Evolutionary conservation across 1,140 invertebrate genomes (phyloP).

Genomic region (Coenobita brevimanus): DNA sequence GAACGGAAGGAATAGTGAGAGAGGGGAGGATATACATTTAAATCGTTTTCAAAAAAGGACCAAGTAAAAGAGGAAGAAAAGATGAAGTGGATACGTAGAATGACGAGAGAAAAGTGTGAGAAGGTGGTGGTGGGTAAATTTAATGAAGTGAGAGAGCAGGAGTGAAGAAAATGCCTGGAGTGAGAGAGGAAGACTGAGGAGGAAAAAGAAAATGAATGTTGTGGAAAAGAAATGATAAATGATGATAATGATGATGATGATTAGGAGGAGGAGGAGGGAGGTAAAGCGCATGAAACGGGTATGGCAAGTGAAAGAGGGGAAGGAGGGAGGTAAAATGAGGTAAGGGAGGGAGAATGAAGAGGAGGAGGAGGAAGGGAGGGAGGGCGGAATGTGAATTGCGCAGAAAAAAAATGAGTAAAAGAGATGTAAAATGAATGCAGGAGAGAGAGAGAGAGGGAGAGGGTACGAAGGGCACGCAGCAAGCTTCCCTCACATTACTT

Average conservation of each 20-base stretch:
- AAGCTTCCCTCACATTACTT: background rate
- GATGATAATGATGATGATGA: background rate
- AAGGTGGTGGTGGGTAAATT: background rate
- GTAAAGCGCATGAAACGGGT: background rate
- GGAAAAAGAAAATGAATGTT: background rate
- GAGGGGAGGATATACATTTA: too few species aligned
- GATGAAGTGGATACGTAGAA: background rate
- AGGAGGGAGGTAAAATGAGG: background rate
- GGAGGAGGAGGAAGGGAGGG: background rate
- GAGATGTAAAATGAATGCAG: background rate
- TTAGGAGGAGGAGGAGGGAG: background rate
- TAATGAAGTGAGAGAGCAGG: background rate
- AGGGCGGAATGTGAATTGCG: too few species aligned
- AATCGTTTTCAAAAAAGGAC: too few species aligned
- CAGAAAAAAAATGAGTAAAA: too few species aligned
- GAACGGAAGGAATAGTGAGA: background rate
- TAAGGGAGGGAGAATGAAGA: background rate
- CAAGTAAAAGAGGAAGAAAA: background rate
- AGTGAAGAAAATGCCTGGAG: background rate
- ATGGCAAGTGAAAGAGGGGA: background rate
- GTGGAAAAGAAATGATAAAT: background rate
- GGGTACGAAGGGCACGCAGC: too few species aligned
- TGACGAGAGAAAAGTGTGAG: background rate
- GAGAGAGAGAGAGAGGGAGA: background rate
- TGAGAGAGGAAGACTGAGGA: background rate